Base-by-base conservation (phyloP, 92 coral and sea anemone species). In the Paragorgia papillata region DNA sequence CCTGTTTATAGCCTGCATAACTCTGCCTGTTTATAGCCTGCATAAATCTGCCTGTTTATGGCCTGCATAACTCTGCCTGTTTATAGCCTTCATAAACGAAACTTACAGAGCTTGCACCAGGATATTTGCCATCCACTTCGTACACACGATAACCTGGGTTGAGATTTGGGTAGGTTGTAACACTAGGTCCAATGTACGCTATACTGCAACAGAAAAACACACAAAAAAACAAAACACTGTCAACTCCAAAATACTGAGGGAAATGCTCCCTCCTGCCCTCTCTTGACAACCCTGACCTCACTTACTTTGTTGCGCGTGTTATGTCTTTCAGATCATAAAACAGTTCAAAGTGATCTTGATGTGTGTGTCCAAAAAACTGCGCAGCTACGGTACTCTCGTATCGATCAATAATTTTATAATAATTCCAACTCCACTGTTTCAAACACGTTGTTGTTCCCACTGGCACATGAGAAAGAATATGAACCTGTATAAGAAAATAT, bases 301-400 rank as follows among this genome's bases (percentile, higher is more conserved):
- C 88, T 58, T 75, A 92, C 97, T 82, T 94, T 58, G 88, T 75
- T 14, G 97, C 94, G 10, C 76, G 83, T 62, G 75, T 86, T 70
- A 83, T 71, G 27, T 95, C 80, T 19, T 94, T 76, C 73, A 91
- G 91, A 71, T 94, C 97, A 87, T 84, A 94, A 67, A 88, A 94
- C 64, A 94, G 70, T 44, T 86, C 89, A 74, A 87, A 94, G 80
- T 94, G 97, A 63, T 94, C 98, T 75, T 78, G 74, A 60, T 94
- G 98, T 0, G 98, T 94, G 69, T 94, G 98, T 2, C 90, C 98
- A 87, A 94, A 94, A 84, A 94, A 94, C 92, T 94, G 98, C 10
- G 91, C 97, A 19, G 92, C 85, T 9, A 94, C 90, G 25, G 94
- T 94, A 76, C 90, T 86, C 64, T 94, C 90, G 76, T 91, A 94